A percentile compares a stretch with the other conserved stretches of the same genome.
phyloP scores from a whole-genome alignment of 2,888 invertebrate genomes.

The Drosophila mettleri region DNA sequence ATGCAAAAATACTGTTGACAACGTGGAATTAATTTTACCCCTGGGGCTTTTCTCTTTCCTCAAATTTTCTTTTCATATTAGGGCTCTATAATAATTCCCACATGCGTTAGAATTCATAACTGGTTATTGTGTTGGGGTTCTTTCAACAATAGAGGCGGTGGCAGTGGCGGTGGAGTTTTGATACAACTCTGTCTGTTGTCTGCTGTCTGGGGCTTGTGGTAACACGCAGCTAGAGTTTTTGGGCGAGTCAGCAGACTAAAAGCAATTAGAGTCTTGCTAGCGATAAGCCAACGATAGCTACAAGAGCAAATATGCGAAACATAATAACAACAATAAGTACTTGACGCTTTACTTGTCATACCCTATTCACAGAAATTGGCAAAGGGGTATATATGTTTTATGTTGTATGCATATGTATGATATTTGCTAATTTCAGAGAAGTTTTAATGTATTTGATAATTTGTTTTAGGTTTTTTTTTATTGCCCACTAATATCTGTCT shows the following conservation, averaged over 20 bases:
- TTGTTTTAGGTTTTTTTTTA: too few species aligned
- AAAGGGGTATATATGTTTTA: neutral
- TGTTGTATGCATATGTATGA: too few species aligned
- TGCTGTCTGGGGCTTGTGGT: slow-evolving; percentile 34
- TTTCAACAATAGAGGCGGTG: slow-evolving; percentile 3
- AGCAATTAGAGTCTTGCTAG: slow-evolving; percentile 53
- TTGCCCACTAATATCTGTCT: neutral
- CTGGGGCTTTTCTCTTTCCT: slow-evolving; percentile 30
- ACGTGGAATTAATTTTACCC: slow-evolving; percentile 69
- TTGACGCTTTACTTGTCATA: slow-evolving; percentile 13
- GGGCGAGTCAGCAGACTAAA: slow-evolving; percentile 40
- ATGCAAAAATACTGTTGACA: slow-evolving; percentile 70
- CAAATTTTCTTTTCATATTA: slow-evolving; percentile 13
- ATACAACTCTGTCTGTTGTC: neutral
- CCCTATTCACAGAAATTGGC: neutral
- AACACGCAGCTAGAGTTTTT: slow-evolving; percentile 24
- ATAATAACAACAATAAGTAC: slow-evolving; percentile 18
- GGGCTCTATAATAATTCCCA: slow-evolving; percentile 43
- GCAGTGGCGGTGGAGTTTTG: slow-evolving; percentile 10
- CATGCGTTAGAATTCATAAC: slow-evolving; percentile 55
- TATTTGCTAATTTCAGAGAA: too few species aligned
- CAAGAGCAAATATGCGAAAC: slow-evolving; percentile 14
- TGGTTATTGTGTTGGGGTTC: slow-evolving; percentile 35
- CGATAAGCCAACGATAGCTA: slow-evolving; percentile 45
- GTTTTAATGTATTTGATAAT: neutral